Evolutionary conservation across 2,888 invertebrate genomes (phyloP).

Genomic region (Lasioglossum calceatum): DNA sequence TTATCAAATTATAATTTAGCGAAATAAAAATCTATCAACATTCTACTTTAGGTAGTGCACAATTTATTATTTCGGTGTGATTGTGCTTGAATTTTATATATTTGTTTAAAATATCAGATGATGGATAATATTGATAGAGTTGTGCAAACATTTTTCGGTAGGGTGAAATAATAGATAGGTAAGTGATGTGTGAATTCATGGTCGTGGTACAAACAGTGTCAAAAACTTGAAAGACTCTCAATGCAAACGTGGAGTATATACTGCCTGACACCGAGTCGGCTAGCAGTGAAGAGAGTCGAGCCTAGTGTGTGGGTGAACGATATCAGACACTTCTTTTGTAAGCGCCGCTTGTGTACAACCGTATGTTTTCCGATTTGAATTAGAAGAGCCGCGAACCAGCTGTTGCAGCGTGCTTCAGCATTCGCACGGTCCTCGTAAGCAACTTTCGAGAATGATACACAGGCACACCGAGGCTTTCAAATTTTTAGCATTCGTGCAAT

Average conservation of each 20-base stretch:
- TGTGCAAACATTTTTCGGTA: neutral
- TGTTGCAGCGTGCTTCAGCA: conserved; percentile 1
- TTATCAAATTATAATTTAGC: neutral
- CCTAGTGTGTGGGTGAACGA: conserved; percentile 7
- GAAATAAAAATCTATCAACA: neutral
- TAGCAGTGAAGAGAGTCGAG: conserved; percentile 9
- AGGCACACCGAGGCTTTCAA: neutral
- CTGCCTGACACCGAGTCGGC: neutral
- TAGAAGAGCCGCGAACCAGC: conserved; percentile 13
- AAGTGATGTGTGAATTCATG: neutral
- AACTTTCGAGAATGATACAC: conserved; percentile 7
- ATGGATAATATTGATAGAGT: neutral
- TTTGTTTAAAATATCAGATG: neutral
- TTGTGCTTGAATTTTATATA: neutral
- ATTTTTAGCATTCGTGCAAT: neutral
- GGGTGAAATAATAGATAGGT: neutral
- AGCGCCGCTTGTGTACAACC: conserved; percentile 9
- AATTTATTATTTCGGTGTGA: neutral
- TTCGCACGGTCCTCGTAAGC: conserved; percentile 25
- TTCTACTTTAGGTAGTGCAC: neutral
- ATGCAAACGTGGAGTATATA: neutral
- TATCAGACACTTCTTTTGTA: conserved; percentile 19
- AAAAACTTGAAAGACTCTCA: conserved; percentile 2
- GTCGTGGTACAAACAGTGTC: neutral
- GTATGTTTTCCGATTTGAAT: conserved; percentile 19